Base-by-base conservation (phyloP, 2,888 invertebrate species). In the Dasypogon diadema region DNA sequence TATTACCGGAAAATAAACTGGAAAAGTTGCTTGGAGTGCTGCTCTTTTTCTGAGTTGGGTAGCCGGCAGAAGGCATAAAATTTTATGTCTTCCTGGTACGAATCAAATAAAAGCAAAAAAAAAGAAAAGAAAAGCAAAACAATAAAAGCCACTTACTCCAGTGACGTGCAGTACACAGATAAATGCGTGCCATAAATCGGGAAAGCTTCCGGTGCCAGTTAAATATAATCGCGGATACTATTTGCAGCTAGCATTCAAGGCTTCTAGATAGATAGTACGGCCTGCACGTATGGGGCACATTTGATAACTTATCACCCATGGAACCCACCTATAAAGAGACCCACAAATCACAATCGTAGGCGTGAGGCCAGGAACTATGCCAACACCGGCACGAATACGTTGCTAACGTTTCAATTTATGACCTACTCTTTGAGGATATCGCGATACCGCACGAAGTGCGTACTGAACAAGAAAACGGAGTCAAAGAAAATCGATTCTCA, bases 61-160 rank as follows among this genome's bases (percentile, higher is more conserved):
- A 60, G 60, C 60, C 60, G 26, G 37, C 16, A 24, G 70, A 26
- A 54, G 48, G 21, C 51, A 70, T 70, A 70, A 70, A 70, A 54
- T 54, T 70, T 70, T 70, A 70, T 54, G 34, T 34, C 54, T 54
- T 54, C 70, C 70, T 70, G 70, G 65, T 65, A 65, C 65, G 65
- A 48, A 46, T 24, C 46, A 24, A 46, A 65, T 65, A 65, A 65
- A 65, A 63, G 42, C 18, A 42, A 42, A 12, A 42, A 63, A 18
- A 63, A 37, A 30, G 21, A 63, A 46, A 65, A 60, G 18, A 18
- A 54, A 8, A 54, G 14, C 6, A 54, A 54, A 54, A 54, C 21
- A 54, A 14, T 54, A 54, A 54, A 54, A 54, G 4, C 5, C 54
- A 54, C 18, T 54, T 54, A 21, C 54, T 8, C 18, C 22, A 54